Evolutionary conservation across 2,888 invertebrate species (phyloP).

Genomic region (Homarus gammarus): DNA sequence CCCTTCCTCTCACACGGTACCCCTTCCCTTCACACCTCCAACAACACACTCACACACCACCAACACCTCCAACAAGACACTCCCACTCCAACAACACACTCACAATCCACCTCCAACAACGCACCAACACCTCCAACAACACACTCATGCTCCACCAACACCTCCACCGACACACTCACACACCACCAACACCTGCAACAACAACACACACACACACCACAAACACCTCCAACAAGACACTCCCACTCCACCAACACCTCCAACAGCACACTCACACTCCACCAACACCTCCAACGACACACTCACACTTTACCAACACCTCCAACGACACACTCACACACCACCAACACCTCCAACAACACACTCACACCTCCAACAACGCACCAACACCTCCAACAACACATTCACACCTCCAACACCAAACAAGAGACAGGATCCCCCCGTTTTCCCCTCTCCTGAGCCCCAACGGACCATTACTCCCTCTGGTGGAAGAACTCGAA

Average conservation of each 20-base stretch:
- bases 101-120: too few relatives aligned
- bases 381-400: too few relatives aligned
- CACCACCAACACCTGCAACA: too few relatives aligned
- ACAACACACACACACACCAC: not conserved
- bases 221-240: too few relatives aligned
- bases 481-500: not conserved
- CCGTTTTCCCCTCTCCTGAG: too few relatives aligned
- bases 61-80: not conserved
- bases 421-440: not conserved
- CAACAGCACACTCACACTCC: not conserved
- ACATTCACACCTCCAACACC: too few relatives aligned
- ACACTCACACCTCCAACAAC: too few relatives aligned
- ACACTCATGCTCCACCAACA: too few relatives aligned
- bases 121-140: too few relatives aligned
- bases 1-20: not conserved
- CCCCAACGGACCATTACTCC: not conserved
- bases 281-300: not conserved
- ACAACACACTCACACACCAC: not conserved
- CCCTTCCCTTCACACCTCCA: not conserved
- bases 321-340: not conserved
- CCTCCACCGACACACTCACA: too few relatives aligned
- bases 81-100: too few relatives aligned
- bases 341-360: too few relatives aligned
- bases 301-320: not conserved
- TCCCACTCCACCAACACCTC: not conserved